Base-by-base conservation (phyloP, 2,888 invertebrate species). In the Odontocolon sp. region DNA sequence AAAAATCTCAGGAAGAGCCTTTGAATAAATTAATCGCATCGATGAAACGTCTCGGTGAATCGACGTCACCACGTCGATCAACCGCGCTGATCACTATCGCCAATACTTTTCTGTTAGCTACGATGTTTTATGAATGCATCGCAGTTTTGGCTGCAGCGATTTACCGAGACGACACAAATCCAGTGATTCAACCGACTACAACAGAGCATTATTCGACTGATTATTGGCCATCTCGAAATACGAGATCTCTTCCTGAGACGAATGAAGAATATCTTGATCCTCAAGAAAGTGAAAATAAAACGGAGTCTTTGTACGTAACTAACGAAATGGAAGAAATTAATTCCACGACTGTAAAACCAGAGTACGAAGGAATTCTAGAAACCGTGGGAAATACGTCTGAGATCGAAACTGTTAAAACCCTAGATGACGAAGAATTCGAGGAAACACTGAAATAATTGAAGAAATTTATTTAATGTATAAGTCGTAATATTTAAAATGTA, bases 101-200 rank as follows among this genome's bases (percentile, higher is more conserved):
- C 3, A 85, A 85, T 67, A 85, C 83, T 50, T 79, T 86, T 33
- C 57, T 86, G 1, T 67, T 86, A 16, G 81, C 82, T 1, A 74
- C 84, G 11, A 82, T 85, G 77, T 85, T 86, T 42, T 81, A 85
- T 79, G 85, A 81, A 28, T 77, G 78, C 38, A 78, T 81, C 3
- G 42, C 66, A 1, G 33, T 80, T 14, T 31, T 81, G 18, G 74
- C 77, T 1, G 69, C 36, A 9, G 69, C 69, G 9, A 66, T 81
- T 54, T 74, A 74, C 61, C 71, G 42, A 9, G 40, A 66, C 11
- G 45, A 77, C 63, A 68, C 23, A 9, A 54, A 1, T 40, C 21
- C 77, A 8, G 18, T 68, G 71, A 52, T 50, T n/a, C n/a, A n/a
- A n/a, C 28, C 31, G 52, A 31, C n/a, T n/a, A n/a, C n/a, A n/a